Evolutionary conservation across 2,113 vertebrate species (phyloP).

Genomic region (Eretmochelys imbricata): DNA sequence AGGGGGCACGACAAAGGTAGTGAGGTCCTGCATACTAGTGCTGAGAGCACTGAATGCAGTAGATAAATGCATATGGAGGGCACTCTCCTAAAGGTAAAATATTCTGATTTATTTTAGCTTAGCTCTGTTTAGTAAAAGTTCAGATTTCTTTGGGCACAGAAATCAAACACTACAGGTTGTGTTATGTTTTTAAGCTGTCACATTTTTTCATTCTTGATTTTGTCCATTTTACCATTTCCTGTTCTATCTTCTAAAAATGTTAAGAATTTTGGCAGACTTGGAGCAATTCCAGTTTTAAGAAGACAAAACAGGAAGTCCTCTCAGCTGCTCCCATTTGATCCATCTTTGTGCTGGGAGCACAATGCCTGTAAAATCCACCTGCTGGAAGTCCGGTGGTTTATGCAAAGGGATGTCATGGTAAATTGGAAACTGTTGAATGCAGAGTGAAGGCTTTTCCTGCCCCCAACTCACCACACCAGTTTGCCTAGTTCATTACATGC

Average conservation of each 20-base stretch:
- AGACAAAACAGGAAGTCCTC: conserved; percentile 79
- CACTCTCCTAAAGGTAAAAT: neutral
- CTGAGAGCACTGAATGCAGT: neutral
- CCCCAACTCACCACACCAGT: conserved; percentile 77
- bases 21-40: neutral
- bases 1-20: neutral
- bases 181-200: neutral
- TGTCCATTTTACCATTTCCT: neutral
- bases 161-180: neutral
- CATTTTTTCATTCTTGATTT: conserved; percentile 26
- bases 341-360: conserved; percentile 79
- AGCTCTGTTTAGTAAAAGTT: neutral
- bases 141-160: neutral
- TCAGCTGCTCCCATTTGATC: conserved; percentile 75
- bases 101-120: neutral
- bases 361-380: conserved; percentile 87
- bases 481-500: conserved; percentile 83
- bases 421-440: conserved; percentile 85
- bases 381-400: conserved; percentile 89
- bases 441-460: conserved; percentile 81
- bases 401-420: conserved; percentile 86
- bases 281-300: conserved; percentile 61
- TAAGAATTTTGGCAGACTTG: conserved; percentile 66
- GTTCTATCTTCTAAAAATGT: conserved; percentile 54
- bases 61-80: neutral